phyloP scores from a whole-genome alignment of 2,797 vertebrate species.

The Oophaga sylvatica region DNA sequence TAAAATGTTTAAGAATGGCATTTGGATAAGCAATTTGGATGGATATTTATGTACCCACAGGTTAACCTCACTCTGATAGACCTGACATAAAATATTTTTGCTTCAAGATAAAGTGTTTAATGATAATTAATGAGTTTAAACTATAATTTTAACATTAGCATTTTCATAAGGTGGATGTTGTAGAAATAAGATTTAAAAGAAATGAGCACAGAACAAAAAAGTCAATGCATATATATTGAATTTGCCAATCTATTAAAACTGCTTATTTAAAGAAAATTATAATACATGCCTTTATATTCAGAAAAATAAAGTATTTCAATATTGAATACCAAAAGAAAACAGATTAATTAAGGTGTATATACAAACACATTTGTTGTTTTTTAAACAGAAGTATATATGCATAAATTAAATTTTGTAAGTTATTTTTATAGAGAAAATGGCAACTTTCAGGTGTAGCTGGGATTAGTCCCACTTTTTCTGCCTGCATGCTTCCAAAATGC shows the following conservation, averaged over 20 bases:
- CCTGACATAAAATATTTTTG: neutral
- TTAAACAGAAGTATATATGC: too few species aligned
- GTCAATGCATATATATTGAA: neutral
- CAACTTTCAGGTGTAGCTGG: too few species aligned
- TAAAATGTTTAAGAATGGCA: neutral
- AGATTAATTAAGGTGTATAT: too few species aligned
- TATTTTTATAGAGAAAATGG: too few species aligned
- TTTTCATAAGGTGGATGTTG: neutral
- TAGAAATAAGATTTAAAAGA: neutral
- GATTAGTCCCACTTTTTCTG: too few species aligned
- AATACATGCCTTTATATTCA: neutral
- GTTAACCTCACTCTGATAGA: neutral
- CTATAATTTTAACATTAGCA: neutral
- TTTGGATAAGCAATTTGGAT: neutral
- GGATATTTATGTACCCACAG: constrained; percentile 1
- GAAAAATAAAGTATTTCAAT: neutral
- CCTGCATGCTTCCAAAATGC: too few species aligned
- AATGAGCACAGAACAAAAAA: neutral
- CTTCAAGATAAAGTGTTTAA: neutral
- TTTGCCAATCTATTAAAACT: neutral
- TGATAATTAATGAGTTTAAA: neutral
- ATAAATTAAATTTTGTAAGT: too few species aligned
- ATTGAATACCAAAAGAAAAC: neutral
- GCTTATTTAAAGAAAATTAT: neutral
- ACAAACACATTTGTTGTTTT: too few species aligned